A percentile compares a stretch with the other conserved stretches of the same genome.
Evolutionary conservation across 2,888 invertebrate genomes (phyloP).

Genomic region (Dryomyza anilis): DNA sequence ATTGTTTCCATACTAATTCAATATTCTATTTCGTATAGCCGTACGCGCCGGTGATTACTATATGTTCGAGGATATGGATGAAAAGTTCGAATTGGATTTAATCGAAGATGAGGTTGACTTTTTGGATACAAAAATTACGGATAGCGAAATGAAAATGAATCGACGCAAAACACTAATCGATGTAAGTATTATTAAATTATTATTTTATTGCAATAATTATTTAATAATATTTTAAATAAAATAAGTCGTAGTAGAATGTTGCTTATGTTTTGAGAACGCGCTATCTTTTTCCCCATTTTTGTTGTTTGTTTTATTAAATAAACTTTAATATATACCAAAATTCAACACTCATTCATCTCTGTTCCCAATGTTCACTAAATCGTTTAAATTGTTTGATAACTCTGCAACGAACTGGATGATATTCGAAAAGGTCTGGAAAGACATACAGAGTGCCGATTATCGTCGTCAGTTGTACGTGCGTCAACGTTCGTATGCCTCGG

Average conservation of each 20-base stretch:
- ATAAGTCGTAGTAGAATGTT: too few relatives aligned
- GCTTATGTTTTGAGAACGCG: too few relatives aligned
- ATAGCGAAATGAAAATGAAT: conserved; percentile 58
- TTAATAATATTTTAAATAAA: not conserved
- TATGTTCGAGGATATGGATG: conserved; percentile 95
- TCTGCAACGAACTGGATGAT: too few relatives aligned
- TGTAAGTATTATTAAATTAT: conserved; percentile 46
- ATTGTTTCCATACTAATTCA: too few relatives aligned
- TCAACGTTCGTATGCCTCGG: conserved; percentile 59
- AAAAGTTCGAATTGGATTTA: conserved; percentile 74
- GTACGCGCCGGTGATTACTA: conserved; percentile 98
- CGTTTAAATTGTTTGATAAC: too few relatives aligned
- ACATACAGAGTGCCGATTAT: conserved; percentile 53
- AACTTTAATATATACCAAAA: too few relatives aligned
- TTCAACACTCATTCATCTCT: too few relatives aligned
- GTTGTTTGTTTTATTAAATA: too few relatives aligned
- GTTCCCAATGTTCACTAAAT: too few relatives aligned
- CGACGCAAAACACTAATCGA: conserved; percentile 57
- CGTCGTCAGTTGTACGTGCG: conserved; percentile 55
- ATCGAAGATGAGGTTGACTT: conserved; percentile 67
- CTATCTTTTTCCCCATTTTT: too few relatives aligned
- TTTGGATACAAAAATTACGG: conserved; percentile 54
- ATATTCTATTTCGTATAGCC: conserved; percentile 72
- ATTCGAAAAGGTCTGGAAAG: conserved; percentile 55
- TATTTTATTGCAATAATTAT: not conserved